A percentile compares a stretch with the other conserved stretches of the same genome.
phyloP scores from a whole-genome alignment of 2,888 invertebrate genomes.

The Spialia ferax region DNA sequence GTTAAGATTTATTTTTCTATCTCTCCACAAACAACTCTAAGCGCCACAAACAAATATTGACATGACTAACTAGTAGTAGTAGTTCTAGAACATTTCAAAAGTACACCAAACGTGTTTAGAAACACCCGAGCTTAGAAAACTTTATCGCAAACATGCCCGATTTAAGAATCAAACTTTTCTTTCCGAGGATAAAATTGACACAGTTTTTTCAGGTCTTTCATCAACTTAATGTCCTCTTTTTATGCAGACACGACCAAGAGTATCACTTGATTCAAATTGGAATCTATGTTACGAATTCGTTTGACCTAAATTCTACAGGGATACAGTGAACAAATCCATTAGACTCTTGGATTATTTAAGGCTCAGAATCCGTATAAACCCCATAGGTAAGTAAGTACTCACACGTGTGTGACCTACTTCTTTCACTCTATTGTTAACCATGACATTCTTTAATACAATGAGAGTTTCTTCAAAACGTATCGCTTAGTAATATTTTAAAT shows the following conservation, averaged over 20 bases:
- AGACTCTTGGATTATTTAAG: slow-evolving; percentile 19
- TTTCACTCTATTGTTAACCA: not conserved
- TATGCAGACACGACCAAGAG: not conserved
- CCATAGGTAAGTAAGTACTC: not conserved
- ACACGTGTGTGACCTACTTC: slow-evolving; percentile 27
- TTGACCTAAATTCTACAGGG: slow-evolving; percentile 17
- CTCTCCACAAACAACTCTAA: too few relatives aligned
- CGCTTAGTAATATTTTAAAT: not conserved
- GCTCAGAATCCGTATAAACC: slow-evolving; percentile 5
- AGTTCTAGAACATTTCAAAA: too few relatives aligned
- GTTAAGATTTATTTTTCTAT: too few relatives aligned
- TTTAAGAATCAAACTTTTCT: too few relatives aligned
- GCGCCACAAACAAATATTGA: too few relatives aligned
- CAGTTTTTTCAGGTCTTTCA: not conserved
- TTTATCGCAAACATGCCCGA: too few relatives aligned
- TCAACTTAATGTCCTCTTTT: not conserved
- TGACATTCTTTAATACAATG: not conserved
- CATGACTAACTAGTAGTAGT: too few relatives aligned
- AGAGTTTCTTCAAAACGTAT: not conserved
- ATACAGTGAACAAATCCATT: slow-evolving; percentile 20
- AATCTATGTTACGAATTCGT: slow-evolving; percentile 1
- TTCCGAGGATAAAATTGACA: too few relatives aligned
- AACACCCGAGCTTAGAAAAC: too few relatives aligned
- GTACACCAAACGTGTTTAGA: too few relatives aligned
- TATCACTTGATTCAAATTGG: slow-evolving; percentile 1